Conservation (phyloP, 1,140 invertebrate species). For the Cydia pomonella region DNA sequence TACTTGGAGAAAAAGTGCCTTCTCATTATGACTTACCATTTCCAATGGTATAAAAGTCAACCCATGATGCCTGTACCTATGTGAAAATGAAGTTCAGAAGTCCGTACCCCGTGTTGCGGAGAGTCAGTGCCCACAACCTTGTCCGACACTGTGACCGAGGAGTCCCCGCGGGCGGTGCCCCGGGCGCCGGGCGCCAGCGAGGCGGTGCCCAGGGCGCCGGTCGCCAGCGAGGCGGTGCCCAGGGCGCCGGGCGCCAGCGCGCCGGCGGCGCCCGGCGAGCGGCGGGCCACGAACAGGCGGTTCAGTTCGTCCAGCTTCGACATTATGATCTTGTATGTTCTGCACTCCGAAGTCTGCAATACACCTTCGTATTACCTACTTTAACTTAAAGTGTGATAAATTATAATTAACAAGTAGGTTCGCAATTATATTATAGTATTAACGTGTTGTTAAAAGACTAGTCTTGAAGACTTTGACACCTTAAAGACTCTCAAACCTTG, state of each 20-base stretch:
- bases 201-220: neutral
- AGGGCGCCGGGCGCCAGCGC: conserved; percentile 36
- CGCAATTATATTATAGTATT: too few relatives aligned
- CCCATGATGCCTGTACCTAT: too few relatives aligned
- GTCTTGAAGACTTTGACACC: too few relatives aligned
- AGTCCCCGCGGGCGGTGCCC: conserved; percentile 1
- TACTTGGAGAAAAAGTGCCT: too few relatives aligned
- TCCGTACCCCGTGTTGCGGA: neutral
- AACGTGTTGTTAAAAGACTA: too few relatives aligned
- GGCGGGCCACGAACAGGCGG: conserved; percentile 51
- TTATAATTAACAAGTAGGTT: too few relatives aligned
- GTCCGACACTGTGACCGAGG: conserved; percentile 55
- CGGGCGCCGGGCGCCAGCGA: neutral
- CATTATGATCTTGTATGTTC: conserved; percentile 73
- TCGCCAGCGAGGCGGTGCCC: neutral
- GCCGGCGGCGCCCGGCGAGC: conserved; percentile 31
- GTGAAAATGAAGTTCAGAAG: too few relatives aligned
- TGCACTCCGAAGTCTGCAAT: conserved; percentile 58
- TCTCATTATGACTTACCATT: too few relatives aligned
- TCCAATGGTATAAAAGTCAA: too few relatives aligned
- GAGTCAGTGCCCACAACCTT: conserved; percentile 58
- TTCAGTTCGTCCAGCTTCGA: conserved; percentile 65
- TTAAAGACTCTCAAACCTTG: too few relatives aligned
- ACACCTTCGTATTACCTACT: neutral
- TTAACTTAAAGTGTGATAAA: too few relatives aligned